Evolutionary conservation across 2,797 vertebrate genomes (phyloP).

Genomic region (Malurus leucopterus): DNA sequence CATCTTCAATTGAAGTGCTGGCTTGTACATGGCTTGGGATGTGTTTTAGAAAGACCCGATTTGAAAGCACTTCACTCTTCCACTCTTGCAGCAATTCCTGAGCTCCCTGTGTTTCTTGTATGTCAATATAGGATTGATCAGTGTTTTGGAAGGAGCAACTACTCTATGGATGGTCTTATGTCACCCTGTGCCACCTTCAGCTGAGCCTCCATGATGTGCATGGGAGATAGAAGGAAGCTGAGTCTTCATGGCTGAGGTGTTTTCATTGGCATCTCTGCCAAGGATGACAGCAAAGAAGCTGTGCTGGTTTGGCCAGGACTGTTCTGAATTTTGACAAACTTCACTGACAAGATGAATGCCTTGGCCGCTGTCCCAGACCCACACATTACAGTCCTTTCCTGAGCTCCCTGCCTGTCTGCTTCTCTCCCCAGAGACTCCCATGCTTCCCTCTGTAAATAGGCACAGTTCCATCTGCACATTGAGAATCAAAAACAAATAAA

Average conservation of each 20-base stretch:
- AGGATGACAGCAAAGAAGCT: neutral
- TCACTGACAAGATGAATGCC: neutral
- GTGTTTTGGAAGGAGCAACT: neutral
- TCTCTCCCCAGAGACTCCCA: neutral
- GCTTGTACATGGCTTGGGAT: neutral
- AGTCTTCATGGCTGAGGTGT: neutral
- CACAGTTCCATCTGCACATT: neutral
- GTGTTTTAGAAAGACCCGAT: neutral
- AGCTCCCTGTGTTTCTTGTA: neutral
- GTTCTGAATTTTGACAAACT: neutral
- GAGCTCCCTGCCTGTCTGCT: neutral
- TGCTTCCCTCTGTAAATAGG: neutral
- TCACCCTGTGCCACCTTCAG: neutral
- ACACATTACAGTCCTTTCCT: neutral
- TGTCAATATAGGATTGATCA: neutral
- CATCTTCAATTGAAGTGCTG: neutral
- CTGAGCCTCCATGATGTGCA: neutral
- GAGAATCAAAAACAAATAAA: neutral
- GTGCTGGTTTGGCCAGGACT: neutral
- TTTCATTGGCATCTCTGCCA: neutral
- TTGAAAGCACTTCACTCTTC: neutral
- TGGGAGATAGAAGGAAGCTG: neutral
- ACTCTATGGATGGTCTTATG: neutral
- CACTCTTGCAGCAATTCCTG: neutral
- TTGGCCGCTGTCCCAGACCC: neutral